Base-by-base conservation (phyloP, 2,113 vertebrate species). In the Manacus vitellinus region DNA sequence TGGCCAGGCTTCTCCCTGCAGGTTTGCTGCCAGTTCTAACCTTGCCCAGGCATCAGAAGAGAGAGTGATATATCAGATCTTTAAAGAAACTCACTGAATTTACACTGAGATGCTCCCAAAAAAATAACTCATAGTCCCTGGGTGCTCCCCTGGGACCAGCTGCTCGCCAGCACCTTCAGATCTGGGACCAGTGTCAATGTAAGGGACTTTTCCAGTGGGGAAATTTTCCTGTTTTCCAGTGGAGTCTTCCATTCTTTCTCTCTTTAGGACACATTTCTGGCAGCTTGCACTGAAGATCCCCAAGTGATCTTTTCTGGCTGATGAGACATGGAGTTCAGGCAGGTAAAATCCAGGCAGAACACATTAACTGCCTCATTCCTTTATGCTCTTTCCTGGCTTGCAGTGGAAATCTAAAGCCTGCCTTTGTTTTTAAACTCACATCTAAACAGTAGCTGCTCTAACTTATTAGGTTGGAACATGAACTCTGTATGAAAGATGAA, bases 401-500 rank as follows among this genome's bases (percentile, higher is more conserved):
- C 24, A 93, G 95, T 94, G 91, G 90, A 95, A 98, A 95, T 89
- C 85, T 85, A 96, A 89, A 97, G 93, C 92, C 88, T 95, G 94
- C 84, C 59, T 78, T 59, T 65, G 61, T 67, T 44, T 27, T 75
- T 93, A 82, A 94, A 51, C 72, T 95, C 62, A 59, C 82, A 96
- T 89, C 96, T 96, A 85, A 98, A 98, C 97, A 95, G 98, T 98
- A 98, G 98, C 97, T 94, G 93, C 92, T 95, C 28, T 92, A 93
- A 97, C 96, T 85, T 93, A 95, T 97, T 94, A 96, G 87, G 63
- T 75, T 81, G 27, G 71, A 77, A 63, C 51, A 89, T 14, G 56
- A 97, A 91, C 30, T 85, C 95, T 56, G 25, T 84, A 85, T 94
- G 78, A 96, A 96, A 96, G 96, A 97, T 96, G 97, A 97, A 97